Evolutionary conservation across 2,113 vertebrate genomes (phyloP), one percentile per base, ranked within the genome.

Genomic region (Oreochromis aureus): DNA sequence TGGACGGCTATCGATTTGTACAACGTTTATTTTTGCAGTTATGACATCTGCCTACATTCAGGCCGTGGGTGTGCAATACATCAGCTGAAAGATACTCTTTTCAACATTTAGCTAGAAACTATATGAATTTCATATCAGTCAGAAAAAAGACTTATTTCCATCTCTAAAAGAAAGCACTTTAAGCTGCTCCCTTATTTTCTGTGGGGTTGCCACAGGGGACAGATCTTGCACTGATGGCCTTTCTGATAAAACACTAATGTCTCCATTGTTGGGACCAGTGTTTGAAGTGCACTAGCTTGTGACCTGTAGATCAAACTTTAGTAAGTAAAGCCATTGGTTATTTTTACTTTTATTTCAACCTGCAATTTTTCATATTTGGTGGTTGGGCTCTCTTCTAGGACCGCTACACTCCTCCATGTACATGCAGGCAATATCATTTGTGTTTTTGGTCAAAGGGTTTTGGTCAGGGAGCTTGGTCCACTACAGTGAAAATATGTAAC

Each of bases 1-100:
- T 88, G 80, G 86, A 90, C 5, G 7, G 66, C 81, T 85, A 93
- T 90, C 10, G 46, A 95, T 95, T 91, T 81, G n/a, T 61, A 34
- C 76, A 80, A 36, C 76, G 91, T 84, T 89, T 89, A 93, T 90
- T 85, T 90, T 85, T 61, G 27, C 13, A 59, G 73, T 80, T 5
- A 73, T 82, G 51, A 73, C 41, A 44, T 88, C 79, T 87, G 85
- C 58, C 69, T 51, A 73, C 69, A 55, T 78, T 13, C 58, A 13
- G 8, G 59, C 11, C 1, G 16, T 58, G 30, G 39, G 41, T 24
- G 41, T 86, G 84, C 11, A n/a, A n/a, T 78, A 12, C 0, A 51
- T 16, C 27, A 51, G 0, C 44, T 32, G 71, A 30, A 76, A 76
- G 2, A 76, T 0, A 78, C 32, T 51, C 0, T 51, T 1, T 51